phyloP scores from a whole-genome alignment of 2,888 invertebrate genomes.

The Clusia tigrina region DNA sequence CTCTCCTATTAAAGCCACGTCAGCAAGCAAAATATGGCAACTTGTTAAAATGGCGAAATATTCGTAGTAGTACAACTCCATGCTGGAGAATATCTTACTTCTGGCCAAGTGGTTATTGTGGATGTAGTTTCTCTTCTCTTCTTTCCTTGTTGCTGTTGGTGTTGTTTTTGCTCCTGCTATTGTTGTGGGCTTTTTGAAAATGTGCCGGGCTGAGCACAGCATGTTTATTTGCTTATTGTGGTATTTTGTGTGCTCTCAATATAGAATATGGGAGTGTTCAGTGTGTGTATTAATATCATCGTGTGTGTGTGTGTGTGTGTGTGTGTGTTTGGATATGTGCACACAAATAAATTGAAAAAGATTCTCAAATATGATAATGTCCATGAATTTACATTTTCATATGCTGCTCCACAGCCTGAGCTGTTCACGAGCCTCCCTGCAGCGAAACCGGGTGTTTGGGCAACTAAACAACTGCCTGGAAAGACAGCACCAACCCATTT shows the following conservation, averaged over 20 bases:
- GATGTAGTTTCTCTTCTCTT: background rate
- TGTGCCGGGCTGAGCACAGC: background rate
- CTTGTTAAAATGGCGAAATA: background rate
- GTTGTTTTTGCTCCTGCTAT: background rate
- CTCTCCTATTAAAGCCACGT: background rate
- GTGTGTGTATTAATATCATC: background rate
- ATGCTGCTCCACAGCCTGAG: background rate
- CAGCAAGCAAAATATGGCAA: background rate
- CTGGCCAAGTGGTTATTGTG: no score
- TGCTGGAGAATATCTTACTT: background rate
- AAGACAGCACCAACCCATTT: no score
- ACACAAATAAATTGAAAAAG: constrained; percentile 24
- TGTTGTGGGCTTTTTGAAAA: background rate
- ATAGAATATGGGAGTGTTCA: no score
- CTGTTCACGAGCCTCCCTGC: background rate
- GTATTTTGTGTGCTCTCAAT: background rate
- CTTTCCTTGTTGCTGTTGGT: background rate
- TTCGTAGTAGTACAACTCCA: constrained; percentile 18
- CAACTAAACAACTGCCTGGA: no score
- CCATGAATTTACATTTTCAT: constrained; percentile 19
- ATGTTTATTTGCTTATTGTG: background rate
- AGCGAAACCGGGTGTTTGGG: no score
- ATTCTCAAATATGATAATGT: constrained; percentile 23
- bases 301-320: background rate
- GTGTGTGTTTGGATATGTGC: background rate